phyloP scores from a whole-genome alignment of 2,113 vertebrate species.

The Rana temporaria region DNA sequence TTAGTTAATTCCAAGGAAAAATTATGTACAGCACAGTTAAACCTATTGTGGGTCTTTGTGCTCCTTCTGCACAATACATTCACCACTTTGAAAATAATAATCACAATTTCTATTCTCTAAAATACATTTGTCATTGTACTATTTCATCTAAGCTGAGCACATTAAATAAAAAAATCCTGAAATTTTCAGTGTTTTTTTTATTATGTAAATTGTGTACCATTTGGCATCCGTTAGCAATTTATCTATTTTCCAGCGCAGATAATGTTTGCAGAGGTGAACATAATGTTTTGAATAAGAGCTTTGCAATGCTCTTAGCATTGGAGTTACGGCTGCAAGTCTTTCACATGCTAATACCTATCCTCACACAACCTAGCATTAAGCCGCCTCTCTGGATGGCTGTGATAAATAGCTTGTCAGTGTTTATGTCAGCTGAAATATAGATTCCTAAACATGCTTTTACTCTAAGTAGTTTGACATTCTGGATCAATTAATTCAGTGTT shows the following conservation, averaged over 20 bases:
- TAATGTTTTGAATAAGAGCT: neutral
- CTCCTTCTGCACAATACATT: neutral
- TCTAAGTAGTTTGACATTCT: neutral
- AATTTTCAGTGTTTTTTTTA: neutral
- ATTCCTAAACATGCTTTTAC: neutral
- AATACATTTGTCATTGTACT: neutral
- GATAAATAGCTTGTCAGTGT: slow-evolving; percentile 23
- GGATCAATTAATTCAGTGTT: neutral
- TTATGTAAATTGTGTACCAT: slow-evolving; percentile 16
- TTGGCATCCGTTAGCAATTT: slow-evolving; percentile 4
- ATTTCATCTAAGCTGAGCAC: neutral
- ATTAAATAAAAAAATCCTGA: neutral
- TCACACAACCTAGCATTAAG: slow-evolving; percentile 26
- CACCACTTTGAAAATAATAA: neutral
- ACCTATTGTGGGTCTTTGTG: neutral
- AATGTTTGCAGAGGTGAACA: slow-evolving; percentile 16
- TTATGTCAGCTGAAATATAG: slow-evolving; percentile 27
- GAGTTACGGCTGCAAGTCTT: slow-evolving; percentile 14
- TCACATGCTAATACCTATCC: slow-evolving; percentile 27
- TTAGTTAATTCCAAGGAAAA: neutral
- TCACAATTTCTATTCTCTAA: neutral
- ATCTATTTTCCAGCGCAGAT: neutral
- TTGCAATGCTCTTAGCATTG: neutral
- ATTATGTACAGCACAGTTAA: neutral
- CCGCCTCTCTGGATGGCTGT: neutral